Evolutionary conservation across 2,888 invertebrate species (phyloP), one percentile per base, ranked within the genome.

Genomic region (Polia nebulosa): DNA sequence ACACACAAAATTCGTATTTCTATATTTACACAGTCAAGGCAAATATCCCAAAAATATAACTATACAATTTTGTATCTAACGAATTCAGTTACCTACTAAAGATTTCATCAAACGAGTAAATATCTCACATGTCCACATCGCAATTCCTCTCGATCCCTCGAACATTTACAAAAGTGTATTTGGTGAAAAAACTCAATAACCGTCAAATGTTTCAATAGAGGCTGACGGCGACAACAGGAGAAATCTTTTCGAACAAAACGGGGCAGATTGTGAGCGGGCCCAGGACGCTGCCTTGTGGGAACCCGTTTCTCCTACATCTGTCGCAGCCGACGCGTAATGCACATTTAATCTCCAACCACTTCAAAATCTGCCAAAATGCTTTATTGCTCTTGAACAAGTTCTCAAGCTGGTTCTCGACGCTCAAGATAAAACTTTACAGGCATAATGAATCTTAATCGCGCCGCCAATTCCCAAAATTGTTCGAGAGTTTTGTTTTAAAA

Each of bases 391-490:
- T 87, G 91, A 93, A 92, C 90, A 93, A 93, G 90, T 91, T 89
- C 85, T 85, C 89, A 89, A 92, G 91, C 83, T 83, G 83, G 83
- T 82, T 83, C 82, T 89, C 89, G 89, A 86, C 87, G 86, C 89
- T 88, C 88, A 86, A 93, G 94, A 95, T 95, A 94, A 95, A 95
- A 95, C 94, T 95, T 95, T 92, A 93, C 91, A 93, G 88, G 93
- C 93, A 93, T 94, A 95, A 95, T 95, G 95, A 95, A 94, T 95
- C 94, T 93, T 94, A 94, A 94, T 94, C 93, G 92, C 88, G 87
- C 89, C 90, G 93, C 91, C 93, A 92, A 95, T 95, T 93, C 85
- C 86, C 90, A 88, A 94, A 94, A 93, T 94, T 94, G 92, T 93
- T 94, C 90, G 82, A 84, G 89, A 93, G 91, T 92, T 93, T 93